A percentile compares a stretch with the other conserved stretches of the same genome.
Conservation (phyloP, 2,888 invertebrate genomes). For the Perizoma flavofasciatum region DNA sequence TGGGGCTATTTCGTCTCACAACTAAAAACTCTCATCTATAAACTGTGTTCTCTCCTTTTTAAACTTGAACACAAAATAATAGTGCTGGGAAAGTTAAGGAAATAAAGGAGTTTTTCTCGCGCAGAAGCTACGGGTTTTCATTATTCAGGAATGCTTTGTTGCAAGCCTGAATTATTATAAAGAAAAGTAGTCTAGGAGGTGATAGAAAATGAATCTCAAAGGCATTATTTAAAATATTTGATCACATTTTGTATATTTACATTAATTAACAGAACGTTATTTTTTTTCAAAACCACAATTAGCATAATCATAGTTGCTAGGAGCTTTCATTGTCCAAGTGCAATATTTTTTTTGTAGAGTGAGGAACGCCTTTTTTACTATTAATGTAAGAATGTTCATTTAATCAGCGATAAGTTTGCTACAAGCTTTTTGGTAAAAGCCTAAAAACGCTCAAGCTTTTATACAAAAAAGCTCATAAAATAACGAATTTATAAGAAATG, state of each 20-base stretch:
- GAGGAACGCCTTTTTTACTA: conserved; percentile 22
- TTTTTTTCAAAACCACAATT: conserved; percentile 84
- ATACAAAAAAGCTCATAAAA: not conserved
- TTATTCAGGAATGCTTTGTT: conserved; percentile 40
- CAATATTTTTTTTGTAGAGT: conserved; percentile 35
- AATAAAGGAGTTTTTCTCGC: conserved; percentile 36
- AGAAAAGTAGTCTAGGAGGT: conserved; percentile 26
- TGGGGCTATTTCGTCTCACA: conserved; percentile 67
- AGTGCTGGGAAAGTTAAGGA: conserved; percentile 39
- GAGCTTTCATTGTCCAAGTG: conserved; percentile 47
- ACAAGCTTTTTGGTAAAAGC: not conserved
- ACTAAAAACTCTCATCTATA: conserved; percentile 74
- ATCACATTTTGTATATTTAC: conserved; percentile 10
- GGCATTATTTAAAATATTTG: conserved; percentile 24
- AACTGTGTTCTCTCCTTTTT: conserved; percentile 62
- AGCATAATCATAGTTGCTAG: conserved; percentile 74
- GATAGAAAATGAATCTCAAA: conserved; percentile 25
- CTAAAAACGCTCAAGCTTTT: conserved; percentile 6
- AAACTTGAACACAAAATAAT: conserved; percentile 53
- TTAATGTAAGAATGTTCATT: conserved; percentile 3
- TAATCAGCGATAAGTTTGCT: conserved; percentile 3
- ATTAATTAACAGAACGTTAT: no score
- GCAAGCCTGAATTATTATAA: conserved; percentile 26
- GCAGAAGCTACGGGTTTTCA: conserved; percentile 36
- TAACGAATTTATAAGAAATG: no score